A percentile compares a stretch with the other conserved stretches of the same genome.
Conservation (phyloP, 2,888 invertebrate species). For the Phaedon cochleariae region DNA sequence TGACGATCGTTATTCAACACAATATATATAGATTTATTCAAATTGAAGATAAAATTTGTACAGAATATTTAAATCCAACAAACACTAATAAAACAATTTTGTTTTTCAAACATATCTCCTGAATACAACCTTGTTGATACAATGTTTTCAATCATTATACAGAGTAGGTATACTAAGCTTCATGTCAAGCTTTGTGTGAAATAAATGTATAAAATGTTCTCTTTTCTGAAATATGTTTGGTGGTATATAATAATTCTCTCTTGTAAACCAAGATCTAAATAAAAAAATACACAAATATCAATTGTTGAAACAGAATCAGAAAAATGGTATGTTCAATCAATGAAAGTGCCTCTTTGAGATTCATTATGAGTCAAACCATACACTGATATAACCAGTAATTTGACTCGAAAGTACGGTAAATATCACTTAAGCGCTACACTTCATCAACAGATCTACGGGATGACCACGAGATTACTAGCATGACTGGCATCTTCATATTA, state of each 20-base stretch:
- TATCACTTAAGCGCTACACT: not conserved
- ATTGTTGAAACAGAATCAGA: not conserved
- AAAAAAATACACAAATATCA: not conserved
- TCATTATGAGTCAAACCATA: not conserved
- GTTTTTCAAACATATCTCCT: conserved; percentile 39
- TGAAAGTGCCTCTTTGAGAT: not conserved
- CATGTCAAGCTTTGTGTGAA: not conserved
- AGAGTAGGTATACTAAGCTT: not conserved
- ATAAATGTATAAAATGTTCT: not conserved
- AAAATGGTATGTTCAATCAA: not conserved
- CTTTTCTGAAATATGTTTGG: not conserved
- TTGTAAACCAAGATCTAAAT: not conserved
- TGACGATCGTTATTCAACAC: conserved; percentile 30
- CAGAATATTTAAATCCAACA: conserved; percentile 45
- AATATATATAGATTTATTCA: conserved; percentile 42
- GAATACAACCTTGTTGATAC: conserved; percentile 50
- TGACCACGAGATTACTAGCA: too few relatives aligned
- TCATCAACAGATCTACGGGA: not conserved
- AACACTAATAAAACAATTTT: conserved; percentile 36
- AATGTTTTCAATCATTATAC: conserved; percentile 21
- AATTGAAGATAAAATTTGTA: conserved; percentile 47
- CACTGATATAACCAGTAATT: not conserved
- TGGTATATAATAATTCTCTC: not conserved
- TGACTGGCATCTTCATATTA: too few relatives aligned
- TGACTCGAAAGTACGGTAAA: not conserved